Evolutionary conservation across 2,888 invertebrate species (phyloP).

Genomic region (Heliconius charithonia): DNA sequence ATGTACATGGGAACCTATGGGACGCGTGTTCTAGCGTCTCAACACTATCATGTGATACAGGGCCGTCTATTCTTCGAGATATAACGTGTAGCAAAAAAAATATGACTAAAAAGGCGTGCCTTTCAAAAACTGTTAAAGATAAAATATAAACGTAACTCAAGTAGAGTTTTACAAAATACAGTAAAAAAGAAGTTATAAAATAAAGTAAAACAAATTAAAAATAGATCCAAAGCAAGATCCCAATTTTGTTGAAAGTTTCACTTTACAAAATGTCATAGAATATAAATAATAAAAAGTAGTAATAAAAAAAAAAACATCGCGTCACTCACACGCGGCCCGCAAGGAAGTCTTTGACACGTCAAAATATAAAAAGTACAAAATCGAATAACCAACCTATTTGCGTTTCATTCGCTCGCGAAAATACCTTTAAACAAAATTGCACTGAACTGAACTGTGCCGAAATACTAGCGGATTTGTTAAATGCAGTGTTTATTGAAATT

Average conservation of each 20-base stretch:
- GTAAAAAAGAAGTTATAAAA: too few species aligned
- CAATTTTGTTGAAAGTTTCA: background rate
- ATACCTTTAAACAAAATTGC: constrained; percentile 3
- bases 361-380: background rate
- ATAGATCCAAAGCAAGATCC: too few species aligned
- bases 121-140: too few species aligned
- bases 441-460: background rate
- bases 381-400: background rate
- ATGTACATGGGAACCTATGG: too few species aligned
- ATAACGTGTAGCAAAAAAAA: too few species aligned
- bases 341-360: background rate
- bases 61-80: too few species aligned
- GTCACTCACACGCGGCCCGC: background rate
- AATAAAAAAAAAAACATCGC: background rate
- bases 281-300: background rate
- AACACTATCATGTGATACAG: too few species aligned
- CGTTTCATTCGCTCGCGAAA: constrained; percentile 2
- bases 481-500: background rate
- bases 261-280: background rate
- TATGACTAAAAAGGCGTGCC: too few species aligned
- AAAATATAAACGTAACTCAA: too few species aligned
- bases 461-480: background rate
- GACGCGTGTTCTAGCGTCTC: too few species aligned
- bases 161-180: too few species aligned
- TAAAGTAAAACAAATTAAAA: too few species aligned